Base-by-base conservation (phyloP, 1,140 invertebrate genomes). In the Drosophila jambulina region DNA sequence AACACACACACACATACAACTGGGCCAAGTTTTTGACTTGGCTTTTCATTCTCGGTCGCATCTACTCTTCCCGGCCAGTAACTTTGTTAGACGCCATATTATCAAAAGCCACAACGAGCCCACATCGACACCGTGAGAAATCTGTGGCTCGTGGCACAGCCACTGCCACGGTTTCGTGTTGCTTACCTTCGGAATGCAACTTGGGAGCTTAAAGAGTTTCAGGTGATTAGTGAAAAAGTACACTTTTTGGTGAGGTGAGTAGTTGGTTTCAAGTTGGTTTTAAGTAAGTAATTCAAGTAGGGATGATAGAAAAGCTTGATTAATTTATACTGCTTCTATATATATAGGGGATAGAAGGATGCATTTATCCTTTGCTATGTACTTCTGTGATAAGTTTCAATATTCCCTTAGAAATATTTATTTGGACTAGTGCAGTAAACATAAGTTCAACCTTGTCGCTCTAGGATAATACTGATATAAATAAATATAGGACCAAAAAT, bases 81-180 rank as follows among this genome's bases (percentile, higher is more conserved):
- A 78, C 65, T 78, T 78, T 71, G 65, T 78, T 78, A 78, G 65
- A 78, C 65, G 64, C 75, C 59, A 63, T 43, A 78, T 71, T 71
- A 78, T 64, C 75, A 64, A 56, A 36, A 78, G 58, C 75, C 75
- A 53, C 57, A 78, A 75, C 74, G 61, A 65, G 61, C 51, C 46
- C 51, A 38, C 46, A 72, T 43, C 42, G 27, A 25, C 72, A 78
- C 48, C 10, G 42, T 13, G 38, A 46, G 42, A 72, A 54, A 62
- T 49, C 9, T 19, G 23, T 10, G 29, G 6, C 9, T 19, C 8
- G 4, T 29, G 3, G 15, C 5, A 3, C 4, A 32, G 12, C 29
- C 19, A 9, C 19, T 21, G 3, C 0, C 15, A 23, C 4, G n/a
- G n/a, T 40, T 32, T 19, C 10, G 10, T 12, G 15, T 40, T 57